Evolutionary conservation across 2,888 invertebrate genomes (phyloP).

Genomic region (Theodoxus fluviatilis): DNA sequence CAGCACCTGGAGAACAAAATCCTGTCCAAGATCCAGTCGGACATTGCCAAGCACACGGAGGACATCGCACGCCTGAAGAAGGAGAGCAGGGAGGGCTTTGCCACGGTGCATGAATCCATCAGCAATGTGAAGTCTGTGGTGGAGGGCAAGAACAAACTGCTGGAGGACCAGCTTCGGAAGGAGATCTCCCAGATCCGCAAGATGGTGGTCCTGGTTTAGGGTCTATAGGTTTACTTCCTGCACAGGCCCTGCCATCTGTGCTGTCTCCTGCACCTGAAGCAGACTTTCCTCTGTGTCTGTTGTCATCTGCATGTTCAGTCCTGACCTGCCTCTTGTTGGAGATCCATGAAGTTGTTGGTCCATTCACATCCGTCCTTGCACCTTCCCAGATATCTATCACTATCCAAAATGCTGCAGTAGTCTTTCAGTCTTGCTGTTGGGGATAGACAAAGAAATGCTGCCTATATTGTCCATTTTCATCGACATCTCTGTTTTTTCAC

Average conservation of each 20-base stretch:
- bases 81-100: conserved; percentile 62
- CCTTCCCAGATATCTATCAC: no score
- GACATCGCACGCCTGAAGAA: conserved; percentile 57
- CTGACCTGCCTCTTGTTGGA: no score
- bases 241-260: background rate
- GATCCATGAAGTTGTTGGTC: no score
- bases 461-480: no score
- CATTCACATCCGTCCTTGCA: no score
- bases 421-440: no score
- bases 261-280: background rate
- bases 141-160: conserved; percentile 62
- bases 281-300: background rate
- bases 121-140: conserved; percentile 63
- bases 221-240: background rate
- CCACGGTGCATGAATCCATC: conserved; percentile 63
- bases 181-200: conserved; percentile 64
- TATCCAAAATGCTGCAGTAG: no score
- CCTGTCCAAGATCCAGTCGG: conserved; percentile 41
- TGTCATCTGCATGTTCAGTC: no score
- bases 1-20: conserved; percentile 49
- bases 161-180: conserved; percentile 63
- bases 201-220: conserved; percentile 63
- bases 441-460: no score
- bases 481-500: no score
- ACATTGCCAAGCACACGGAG: conserved; percentile 46